Percentiles rank a stretch among this genome's conserved stretches.
phyloP scores from a whole-genome alignment of 1,140 invertebrate genomes.

The Eupristina koningsbergeri region DNA sequence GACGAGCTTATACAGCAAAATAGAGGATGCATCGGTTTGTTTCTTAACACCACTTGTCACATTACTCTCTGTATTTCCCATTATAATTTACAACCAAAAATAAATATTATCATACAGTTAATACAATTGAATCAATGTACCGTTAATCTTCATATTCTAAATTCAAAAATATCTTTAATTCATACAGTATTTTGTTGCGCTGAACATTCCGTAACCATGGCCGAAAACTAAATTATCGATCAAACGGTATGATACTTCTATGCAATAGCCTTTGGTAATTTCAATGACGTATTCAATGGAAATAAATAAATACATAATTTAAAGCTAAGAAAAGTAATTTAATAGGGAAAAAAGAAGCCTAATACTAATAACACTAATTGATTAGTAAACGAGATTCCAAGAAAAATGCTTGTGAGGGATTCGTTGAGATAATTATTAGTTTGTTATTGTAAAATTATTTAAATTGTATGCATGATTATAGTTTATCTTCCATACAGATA shows the following conservation, averaged over 20 bases:
- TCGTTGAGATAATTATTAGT: too few relatives aligned
- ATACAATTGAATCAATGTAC: not conserved
- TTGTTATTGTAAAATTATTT: too few relatives aligned
- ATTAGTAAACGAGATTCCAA: too few relatives aligned
- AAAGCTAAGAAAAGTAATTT: not conserved
- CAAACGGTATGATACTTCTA: constrained; percentile 12
- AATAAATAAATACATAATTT: too few relatives aligned
- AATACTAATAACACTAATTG: too few relatives aligned
- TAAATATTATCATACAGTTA: not conserved
- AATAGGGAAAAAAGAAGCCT: too few relatives aligned
- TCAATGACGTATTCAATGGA: too few relatives aligned
- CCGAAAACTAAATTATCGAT: constrained; percentile 41
- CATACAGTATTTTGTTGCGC: not conserved
- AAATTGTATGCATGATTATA: too few relatives aligned
- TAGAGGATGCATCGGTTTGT: constrained; percentile 87
- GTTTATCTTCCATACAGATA: not conserved
- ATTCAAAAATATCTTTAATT: not conserved
- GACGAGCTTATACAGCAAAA: constrained; percentile 87
- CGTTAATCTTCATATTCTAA: not conserved
- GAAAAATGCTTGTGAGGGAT: too few relatives aligned
- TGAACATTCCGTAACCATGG: constrained; percentile 32
- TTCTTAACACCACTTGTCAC: constrained; percentile 93
- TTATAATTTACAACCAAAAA: constrained; percentile 64
- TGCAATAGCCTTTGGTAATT: not conserved
- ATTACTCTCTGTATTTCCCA: constrained; percentile 95